Evolutionary conservation across 2,113 vertebrate genomes (phyloP), one percentile per base, ranked within the genome.

Genomic region (Phainopepla nitens): DNA sequence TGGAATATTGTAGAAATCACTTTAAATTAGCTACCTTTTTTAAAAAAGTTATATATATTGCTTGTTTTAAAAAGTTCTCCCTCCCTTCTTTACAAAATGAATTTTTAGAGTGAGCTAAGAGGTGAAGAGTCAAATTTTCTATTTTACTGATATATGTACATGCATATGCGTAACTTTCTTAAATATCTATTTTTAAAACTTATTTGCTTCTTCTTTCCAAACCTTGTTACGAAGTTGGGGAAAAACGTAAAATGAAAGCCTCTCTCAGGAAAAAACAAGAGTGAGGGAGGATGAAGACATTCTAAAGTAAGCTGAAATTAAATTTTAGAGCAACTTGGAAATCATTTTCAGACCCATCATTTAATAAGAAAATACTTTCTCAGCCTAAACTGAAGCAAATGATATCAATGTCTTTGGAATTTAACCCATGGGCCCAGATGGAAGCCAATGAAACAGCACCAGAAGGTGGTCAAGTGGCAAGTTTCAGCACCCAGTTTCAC

Each of bases 41-140:
- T 10, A 1, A 24, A 42, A 36, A 24, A 21, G 60, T 11, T 0
- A 22, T 15, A 4, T 14, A 13, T 1, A 1, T 31, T 7, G 7
- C 15, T 65, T 47, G 12, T 27, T 91, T 64, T 35, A 10, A 51
- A 6, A 44, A 69, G 14, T 36, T 53, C 2, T 44, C 45, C 51
- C 33, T 24, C n/a, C 20, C 11, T 69, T 42, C 22, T 64, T 91
- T 47, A 11, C 49, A 69, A 47, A 76, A 56, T 0, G 2, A 45
- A 33, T 72, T 86, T 80, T 36, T 39, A 28, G 31, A 36, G 25
- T 23, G 9, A 78, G 20, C 25, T 41, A 68, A 68, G 29, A 81
- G 9, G 28, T 13, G 3, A 22, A 1, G 3, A 94, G 47, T 64
- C 53, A 39, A 62, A 24, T 47, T 64, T 27, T 35, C 33, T 39